Conservation (phyloP, 2,888 invertebrate genomes). For the Philereme transversata region DNA sequence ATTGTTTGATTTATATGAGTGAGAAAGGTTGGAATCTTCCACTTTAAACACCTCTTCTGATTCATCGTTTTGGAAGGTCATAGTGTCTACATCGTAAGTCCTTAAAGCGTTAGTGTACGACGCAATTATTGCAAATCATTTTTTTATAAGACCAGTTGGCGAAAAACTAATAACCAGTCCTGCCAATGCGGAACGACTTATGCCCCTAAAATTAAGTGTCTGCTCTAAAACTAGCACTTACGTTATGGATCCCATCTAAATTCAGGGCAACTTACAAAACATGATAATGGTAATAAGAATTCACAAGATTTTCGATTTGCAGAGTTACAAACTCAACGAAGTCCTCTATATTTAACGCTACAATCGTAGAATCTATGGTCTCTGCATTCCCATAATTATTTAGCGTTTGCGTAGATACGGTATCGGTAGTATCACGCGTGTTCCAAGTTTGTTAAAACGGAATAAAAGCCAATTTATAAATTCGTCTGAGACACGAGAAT, state of each 20-base stretch:
- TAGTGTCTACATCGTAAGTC: background rate
- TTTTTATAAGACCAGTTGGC: background rate
- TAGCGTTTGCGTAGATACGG: constrained; percentile 55
- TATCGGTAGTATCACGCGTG: constrained; percentile 71
- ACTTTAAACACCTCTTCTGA: constrained; percentile 13
- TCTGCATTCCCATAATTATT: constrained; percentile 50
- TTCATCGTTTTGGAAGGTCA: constrained; percentile 18
- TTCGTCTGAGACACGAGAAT: constrained; percentile 80
- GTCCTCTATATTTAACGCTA: constrained; percentile 39
- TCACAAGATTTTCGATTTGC: background rate
- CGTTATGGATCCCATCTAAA: too few species aligned
- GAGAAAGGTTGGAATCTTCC: constrained; percentile 52
- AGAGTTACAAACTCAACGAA: background rate
- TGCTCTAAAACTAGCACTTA: too few species aligned
- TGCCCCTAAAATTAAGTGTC: too few species aligned
- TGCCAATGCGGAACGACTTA: too few species aligned
- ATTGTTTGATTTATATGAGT: constrained; percentile 67
- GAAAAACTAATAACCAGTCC: background rate
- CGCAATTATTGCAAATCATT: background rate
- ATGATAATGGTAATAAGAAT: too few species aligned
- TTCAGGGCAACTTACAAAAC: too few species aligned
- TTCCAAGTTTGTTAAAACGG: constrained; percentile 72
- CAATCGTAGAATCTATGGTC: constrained; percentile 29
- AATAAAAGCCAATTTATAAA: constrained; percentile 81
- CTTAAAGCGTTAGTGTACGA: background rate